A percentile compares a stretch with the other conserved stretches of the same genome.
phyloP scores from a whole-genome alignment of 2,113 vertebrate genomes.

The Dermatemys mawii region DNA sequence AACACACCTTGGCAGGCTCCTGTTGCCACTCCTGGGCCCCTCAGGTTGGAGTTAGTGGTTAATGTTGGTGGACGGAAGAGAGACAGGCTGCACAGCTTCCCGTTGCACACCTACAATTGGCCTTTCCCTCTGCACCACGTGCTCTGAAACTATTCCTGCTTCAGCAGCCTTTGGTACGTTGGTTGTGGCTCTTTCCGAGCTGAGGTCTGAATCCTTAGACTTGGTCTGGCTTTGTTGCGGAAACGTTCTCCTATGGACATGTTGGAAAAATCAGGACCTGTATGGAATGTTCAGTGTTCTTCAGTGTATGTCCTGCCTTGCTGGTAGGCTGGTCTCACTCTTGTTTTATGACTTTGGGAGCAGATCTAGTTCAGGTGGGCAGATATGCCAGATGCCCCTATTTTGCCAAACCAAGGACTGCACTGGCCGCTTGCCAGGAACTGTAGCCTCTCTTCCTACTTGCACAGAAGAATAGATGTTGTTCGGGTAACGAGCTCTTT shows the following conservation, averaged over 20 bases:
- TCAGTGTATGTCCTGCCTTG: background rate
- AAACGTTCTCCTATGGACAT: background rate
- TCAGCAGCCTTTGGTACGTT: background rate
- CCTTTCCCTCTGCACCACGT: background rate
- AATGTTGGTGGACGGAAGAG: background rate
- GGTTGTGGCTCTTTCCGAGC: background rate
- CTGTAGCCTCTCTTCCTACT: background rate
- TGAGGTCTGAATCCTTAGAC: background rate
- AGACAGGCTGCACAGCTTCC: background rate
- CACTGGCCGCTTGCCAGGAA: background rate
- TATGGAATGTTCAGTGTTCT: background rate
- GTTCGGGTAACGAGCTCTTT: too few species aligned
- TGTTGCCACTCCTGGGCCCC: background rate
- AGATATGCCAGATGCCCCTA: background rate
- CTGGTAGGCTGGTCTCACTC: background rate
- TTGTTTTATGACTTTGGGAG: background rate
- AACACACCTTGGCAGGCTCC: background rate
- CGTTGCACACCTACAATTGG: background rate
- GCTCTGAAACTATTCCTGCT: background rate
- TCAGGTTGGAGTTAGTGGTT: background rate
- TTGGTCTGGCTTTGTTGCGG: background rate
- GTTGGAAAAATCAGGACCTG: background rate
- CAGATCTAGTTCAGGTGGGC: background rate
- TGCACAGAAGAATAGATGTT: too few species aligned
- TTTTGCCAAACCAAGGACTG: background rate